Evolutionary conservation across 2,797 vertebrate species (phyloP), one percentile per base, ranked within the genome.

Genomic region (Gorsachius magnificus): DNA sequence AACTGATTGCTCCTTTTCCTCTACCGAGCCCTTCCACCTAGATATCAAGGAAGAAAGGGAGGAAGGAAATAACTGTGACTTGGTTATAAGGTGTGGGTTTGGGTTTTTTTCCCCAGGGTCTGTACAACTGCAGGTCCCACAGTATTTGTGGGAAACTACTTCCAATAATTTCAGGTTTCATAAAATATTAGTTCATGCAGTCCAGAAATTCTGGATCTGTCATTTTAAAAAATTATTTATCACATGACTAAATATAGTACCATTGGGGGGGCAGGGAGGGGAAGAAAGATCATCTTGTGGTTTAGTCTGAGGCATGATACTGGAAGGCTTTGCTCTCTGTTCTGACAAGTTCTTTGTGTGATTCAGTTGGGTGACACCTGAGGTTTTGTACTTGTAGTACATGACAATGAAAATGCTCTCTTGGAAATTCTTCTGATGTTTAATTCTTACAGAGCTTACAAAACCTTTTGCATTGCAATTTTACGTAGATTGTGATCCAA

Each of bases 191-290:
- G 10, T 66, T 43, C 16, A 11, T 48, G 33, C 25, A 58, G 26
- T 22, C 35, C 15, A 69, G 43, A 83, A 70, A 74, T 66, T 77
- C 21, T 50, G 14, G 3, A 60, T 38, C 19, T 74, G 5, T 36
- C 10, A 26, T 68, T 66, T 74, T 22, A 1, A 0, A 5, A 16
- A 57, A 61, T 4, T 1, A 53, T 48, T 92, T 81, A 43, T 53
- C 15, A 16, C 6, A 10, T 82, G 16, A 57, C 9, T 58, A 84
- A 66, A 66, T 86, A 26, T 13, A 74, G 15, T 29, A 45, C 6
- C 3, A 1, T 70, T 68, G 60, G 3, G 5, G 20, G 5, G 3
- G 4, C 3, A 1, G 8, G 7, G 11, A 56, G 1, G 10, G 6
- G 11, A 70, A 72, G 33, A 64, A 83, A 53, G 74, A 46, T 53